Percentiles rank a stretch among this genome's conserved stretches.
Conservation (phyloP, 2,113 vertebrate species). For the Anolis carolinensis region DNA sequence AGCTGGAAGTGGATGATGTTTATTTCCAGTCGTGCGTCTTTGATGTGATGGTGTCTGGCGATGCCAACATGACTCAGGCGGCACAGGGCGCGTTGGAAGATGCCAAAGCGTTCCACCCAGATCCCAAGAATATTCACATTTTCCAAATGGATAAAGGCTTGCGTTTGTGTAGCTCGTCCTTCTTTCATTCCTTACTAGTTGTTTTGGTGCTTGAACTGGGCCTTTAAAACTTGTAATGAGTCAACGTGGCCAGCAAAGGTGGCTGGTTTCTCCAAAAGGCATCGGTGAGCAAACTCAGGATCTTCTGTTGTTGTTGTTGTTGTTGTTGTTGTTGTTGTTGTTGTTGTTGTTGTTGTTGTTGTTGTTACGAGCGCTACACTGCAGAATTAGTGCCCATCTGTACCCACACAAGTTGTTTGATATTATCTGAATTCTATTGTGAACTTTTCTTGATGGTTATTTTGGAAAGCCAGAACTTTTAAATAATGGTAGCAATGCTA, state of each 20-base stretch:
- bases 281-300: accelerated
- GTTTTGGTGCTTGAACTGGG: neutral
- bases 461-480: no score
- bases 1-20: conserved; percentile 80
- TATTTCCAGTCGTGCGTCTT: conserved; percentile 94
- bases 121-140: conserved; percentile 80
- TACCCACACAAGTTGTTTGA: no score
- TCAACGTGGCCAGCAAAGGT: no score
- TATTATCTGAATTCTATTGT: no score
- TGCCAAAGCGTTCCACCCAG: conserved; percentile 78
- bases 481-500: no score
- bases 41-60: conserved; percentile 83
- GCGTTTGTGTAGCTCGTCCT: accelerated
- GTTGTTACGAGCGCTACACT: no score
- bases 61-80: conserved; percentile 80
- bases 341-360: no score
- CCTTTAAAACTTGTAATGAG: neutral
- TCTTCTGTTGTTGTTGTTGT: no score
- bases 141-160: conserved; percentile 35
- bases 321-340: no score
- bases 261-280: neutral
- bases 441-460: no score
- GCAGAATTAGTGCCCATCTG: no score
- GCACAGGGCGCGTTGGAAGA: conserved; percentile 84
- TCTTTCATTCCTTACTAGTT: neutral